These are phyloP conservation scores for Listronotus oregonensis DNA, from an alignment of 1,140 invertebrate species.

Conservation along the genomic window DNA sequence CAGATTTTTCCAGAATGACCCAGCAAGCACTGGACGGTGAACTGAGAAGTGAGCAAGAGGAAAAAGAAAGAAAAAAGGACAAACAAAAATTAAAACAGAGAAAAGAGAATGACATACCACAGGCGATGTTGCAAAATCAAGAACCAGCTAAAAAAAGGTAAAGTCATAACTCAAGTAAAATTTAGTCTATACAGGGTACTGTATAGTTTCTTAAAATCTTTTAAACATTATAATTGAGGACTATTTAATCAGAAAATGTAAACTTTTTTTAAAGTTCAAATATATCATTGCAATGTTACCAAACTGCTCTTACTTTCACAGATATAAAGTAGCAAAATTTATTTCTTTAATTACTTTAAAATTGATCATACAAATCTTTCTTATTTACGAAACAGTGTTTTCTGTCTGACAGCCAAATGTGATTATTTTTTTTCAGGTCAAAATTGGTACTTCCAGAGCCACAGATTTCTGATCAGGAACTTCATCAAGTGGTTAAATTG, in stretches of 20 bases:
- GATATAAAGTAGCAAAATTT: too few species aligned
- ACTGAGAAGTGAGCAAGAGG: slow-evolving; percentile 85
- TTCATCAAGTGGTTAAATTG: slow-evolving; percentile 94
- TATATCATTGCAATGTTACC: too few species aligned
- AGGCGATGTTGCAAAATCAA: slow-evolving; percentile 85
- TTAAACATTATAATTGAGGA: too few species aligned
- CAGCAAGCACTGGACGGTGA: slow-evolving; percentile 95
- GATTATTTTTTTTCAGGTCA: slow-evolving; percentile 59
- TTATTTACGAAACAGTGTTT: too few species aligned
- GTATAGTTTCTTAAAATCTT: too few species aligned
- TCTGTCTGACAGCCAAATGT: too few species aligned
- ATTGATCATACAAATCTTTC: too few species aligned
- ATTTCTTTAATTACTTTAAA: too few species aligned
- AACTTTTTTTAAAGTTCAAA: too few species aligned
- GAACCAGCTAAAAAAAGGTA: slow-evolving; percentile 88
- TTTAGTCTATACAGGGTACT: too few species aligned
- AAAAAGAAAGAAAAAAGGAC: slow-evolving; percentile 86
- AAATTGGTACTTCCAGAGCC: slow-evolving; percentile 96
- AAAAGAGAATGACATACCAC: slow-evolving; percentile 96
- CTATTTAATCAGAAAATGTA: too few species aligned
- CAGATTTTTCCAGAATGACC: slow-evolving; percentile 86
- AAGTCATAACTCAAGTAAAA: background rate
- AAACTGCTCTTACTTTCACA: too few species aligned
- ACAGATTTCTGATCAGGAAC: slow-evolving; percentile 93
- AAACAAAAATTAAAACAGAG: slow-evolving; percentile 91